These are phyloP conservation scores for Strigamia crassipes DNA, from an alignment of 2,888 invertebrate genomes.

Conservation along the genomic window DNA sequence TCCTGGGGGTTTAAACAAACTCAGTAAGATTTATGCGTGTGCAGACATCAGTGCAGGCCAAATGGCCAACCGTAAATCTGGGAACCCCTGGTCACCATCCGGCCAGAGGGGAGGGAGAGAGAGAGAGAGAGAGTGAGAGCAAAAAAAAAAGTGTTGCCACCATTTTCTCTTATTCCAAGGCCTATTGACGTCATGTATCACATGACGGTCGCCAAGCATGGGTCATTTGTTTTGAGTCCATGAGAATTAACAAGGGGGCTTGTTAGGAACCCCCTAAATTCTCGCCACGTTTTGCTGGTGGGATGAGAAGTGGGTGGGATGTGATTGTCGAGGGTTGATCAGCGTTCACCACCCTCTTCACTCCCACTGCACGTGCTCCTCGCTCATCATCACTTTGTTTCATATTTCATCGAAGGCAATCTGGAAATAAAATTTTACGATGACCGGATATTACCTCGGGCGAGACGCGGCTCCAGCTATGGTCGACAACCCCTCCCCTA, in stretches of 20 bases:
- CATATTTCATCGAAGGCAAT: background rate
- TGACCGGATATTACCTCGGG: background rate
- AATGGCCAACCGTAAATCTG: constrained; percentile 29
- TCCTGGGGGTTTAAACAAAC: constrained; percentile 37
- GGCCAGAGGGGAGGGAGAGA: constrained; percentile 1
- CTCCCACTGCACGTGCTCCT: background rate
- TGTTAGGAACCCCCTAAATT: background rate
- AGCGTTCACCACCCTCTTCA: background rate
- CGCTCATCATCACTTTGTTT: background rate
- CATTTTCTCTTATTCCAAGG: background rate
- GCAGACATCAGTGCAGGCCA: constrained; percentile 13
- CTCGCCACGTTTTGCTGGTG: background rate
- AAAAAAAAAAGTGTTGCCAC: background rate
- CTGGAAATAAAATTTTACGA: background rate
- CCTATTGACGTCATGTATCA: background rate
- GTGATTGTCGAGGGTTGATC: background rate
- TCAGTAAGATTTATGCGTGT: constrained; percentile 15
- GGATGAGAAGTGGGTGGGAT: background rate
- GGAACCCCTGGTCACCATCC: background rate
- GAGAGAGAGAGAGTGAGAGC: background rate
- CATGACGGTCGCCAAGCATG: background rate
- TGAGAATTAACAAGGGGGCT: background rate
- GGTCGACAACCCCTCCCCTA: background rate
- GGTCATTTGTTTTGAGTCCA: background rate
- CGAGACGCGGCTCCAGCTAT: background rate